A percentile compares a stretch with the other conserved stretches of the same genome.
phyloP scores from a whole-genome alignment of 2,797 vertebrate species.

The Limnodromus scolopaceus region DNA sequence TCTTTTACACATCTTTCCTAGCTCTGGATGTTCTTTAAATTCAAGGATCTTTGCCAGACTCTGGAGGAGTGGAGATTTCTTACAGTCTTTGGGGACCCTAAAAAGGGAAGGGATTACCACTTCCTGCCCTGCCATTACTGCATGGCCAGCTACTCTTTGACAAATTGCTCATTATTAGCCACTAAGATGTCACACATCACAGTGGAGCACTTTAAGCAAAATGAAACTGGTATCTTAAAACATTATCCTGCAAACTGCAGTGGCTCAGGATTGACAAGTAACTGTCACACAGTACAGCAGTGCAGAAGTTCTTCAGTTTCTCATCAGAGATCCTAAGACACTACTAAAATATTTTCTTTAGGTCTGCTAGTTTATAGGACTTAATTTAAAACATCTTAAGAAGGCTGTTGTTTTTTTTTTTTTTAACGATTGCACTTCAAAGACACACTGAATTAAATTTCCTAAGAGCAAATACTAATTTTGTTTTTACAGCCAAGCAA shows the following conservation, averaged over 20 bases:
- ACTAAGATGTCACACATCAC: background rate
- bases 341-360: background rate
- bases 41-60: background rate
- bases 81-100: background rate
- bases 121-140: background rate
- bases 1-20: background rate
- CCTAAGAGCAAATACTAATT: background rate
- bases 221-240: background rate
- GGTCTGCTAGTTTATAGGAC: background rate
- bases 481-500: background rate
- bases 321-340: background rate
- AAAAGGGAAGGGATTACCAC: background rate
- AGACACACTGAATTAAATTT: background rate
- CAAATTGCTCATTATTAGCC: background rate
- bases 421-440: background rate
- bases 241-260: background rate
- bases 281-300: background rate
- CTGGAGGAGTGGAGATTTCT: background rate
- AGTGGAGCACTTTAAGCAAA: background rate
- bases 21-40: background rate
- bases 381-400: background rate
- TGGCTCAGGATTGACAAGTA: background rate
- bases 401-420: rapidly evolving
- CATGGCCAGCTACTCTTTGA: background rate
- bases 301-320: background rate